Percentiles rank a stretch among this genome's conserved stretches.
Evolutionary conservation across 2,888 invertebrate species (phyloP).

Genomic region (Ryuthela nishihirai): DNA sequence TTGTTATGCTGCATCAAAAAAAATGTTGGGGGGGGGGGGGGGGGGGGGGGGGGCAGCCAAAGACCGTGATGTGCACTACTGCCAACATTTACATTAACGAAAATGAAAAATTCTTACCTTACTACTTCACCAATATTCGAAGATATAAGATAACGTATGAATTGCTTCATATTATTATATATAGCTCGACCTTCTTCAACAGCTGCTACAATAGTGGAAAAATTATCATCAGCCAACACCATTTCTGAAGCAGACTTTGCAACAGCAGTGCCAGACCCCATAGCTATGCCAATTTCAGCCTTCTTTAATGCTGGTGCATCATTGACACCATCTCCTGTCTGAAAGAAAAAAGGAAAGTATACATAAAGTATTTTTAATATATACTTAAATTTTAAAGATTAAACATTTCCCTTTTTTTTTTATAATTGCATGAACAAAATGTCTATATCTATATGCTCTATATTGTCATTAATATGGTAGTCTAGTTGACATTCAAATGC

Average conservation of each 20-base stretch:
- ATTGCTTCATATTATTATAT: constrained; percentile 99
- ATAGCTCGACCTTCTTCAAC: constrained; percentile 99
- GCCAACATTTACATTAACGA: too few species aligned
- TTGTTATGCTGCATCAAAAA: too few species aligned
- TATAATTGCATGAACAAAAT: neutral
- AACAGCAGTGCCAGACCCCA: constrained; percentile 99
- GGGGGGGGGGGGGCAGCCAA: too few species aligned
- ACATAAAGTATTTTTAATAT: too few species aligned
- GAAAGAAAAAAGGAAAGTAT: too few species aligned
- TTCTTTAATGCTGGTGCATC: constrained; percentile 99
- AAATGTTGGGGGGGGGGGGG: too few species aligned
- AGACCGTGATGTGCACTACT: too few species aligned
- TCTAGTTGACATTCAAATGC: too few species aligned
- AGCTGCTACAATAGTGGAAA: constrained; percentile 98
- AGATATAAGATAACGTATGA: constrained; percentile 99
- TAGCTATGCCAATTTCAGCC: constrained; percentile 76
- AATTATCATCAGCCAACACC: constrained; percentile 99
- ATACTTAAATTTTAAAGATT: too few species aligned
- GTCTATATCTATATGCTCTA: neutral
- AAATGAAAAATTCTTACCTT: constrained; percentile 51
- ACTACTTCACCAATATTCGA: constrained; percentile 98
- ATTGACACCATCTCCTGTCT: constrained; percentile 99
- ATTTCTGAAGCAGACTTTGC: constrained; percentile 99
- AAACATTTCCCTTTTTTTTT: neutral
- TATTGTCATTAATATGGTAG: too few species aligned